Conservation (phyloP, 1,140 invertebrate genomes). For the Drosophila grimshawi region DNA sequence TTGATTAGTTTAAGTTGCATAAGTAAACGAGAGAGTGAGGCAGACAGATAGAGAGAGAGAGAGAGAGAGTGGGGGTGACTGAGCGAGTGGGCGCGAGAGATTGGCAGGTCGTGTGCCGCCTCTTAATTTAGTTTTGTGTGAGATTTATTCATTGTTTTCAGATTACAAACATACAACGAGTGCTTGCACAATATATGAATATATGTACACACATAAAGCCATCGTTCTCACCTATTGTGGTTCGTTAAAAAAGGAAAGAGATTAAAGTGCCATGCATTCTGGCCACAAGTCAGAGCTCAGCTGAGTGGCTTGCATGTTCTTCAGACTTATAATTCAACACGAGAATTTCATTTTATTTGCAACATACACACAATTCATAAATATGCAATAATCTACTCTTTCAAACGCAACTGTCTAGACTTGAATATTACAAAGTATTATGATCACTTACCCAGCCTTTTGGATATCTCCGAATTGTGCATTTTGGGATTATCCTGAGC, state of each 20-base stretch:
- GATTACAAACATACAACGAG: conserved; percentile 59
- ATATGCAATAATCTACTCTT: too few species aligned
- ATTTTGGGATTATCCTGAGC: conserved; percentile 99
- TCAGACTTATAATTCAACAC: not conserved
- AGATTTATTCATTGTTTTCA: conserved; percentile 64
- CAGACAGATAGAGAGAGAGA: not conserved
- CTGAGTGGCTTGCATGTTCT: conserved; percentile 5
- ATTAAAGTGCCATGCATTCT: conserved; percentile 17
- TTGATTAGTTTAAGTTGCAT: conserved; percentile 80
- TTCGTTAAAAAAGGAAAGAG: conserved; percentile 11
- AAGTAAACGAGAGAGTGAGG: conserved; percentile 34
- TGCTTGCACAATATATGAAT: not conserved
- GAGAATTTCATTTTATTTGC: not conserved
- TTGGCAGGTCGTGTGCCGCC: conserved; percentile 81
- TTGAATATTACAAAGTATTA: not conserved
- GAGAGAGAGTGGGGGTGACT: not conserved
- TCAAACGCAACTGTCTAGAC: too few species aligned
- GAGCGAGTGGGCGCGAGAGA: conserved; percentile 49
- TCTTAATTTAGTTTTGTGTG: conserved; percentile 80
- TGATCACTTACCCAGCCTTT: conserved; percentile 92
- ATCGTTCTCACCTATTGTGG: conserved; percentile 20
- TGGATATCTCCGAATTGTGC: conserved; percentile 99
- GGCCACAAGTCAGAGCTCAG: conserved; percentile 7
- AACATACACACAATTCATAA: too few species aligned
- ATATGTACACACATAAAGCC: conserved; percentile 1